phyloP scores from a whole-genome alignment of 2,113 vertebrate species.

The Paracanthobrama guichenoti region DNA sequence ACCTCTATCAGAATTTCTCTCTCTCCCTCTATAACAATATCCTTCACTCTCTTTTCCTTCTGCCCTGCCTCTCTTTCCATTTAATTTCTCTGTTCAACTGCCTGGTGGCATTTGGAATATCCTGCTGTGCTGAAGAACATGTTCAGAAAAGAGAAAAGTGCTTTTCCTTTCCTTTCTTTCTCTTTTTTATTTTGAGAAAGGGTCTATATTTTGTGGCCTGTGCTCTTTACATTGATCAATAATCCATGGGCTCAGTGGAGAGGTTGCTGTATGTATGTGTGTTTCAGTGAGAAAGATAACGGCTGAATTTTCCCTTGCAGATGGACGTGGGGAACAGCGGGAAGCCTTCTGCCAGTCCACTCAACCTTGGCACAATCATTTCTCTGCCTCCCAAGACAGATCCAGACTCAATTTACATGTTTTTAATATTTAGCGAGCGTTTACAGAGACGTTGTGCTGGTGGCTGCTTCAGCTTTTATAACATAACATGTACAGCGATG shows the following conservation, averaged over 20 bases:
- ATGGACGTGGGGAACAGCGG: conserved; percentile 27
- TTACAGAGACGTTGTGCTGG: background rate
- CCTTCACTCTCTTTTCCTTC: background rate
- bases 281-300: conserved; percentile 23
- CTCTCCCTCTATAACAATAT: background rate
- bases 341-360: conserved; percentile 28
- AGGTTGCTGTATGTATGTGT: conserved; percentile 4
- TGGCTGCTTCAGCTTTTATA: background rate
- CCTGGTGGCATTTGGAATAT: conserved; percentile 37
- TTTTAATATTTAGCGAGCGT: conserved; percentile 31
- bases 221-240: conserved; percentile 56
- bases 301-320: conserved; percentile 22
- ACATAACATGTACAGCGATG: background rate
- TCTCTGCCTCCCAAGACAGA: background rate
- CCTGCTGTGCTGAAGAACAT: conserved; percentile 33
- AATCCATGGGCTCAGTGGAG: conserved; percentile 46
- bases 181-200: background rate
- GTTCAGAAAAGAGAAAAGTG: conserved; percentile 35
- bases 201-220: conserved; percentile 25
- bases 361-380: conserved; percentile 8
- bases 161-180: background rate
- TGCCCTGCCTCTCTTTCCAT: conserved; percentile 8
- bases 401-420: conserved; percentile 1
- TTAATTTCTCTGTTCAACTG: background rate
- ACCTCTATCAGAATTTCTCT: conserved; percentile 29